These are phyloP conservation scores for Littorina saxatilis DNA, from an alignment of 1,140 invertebrate genomes.

Conservation along the genomic window DNA sequence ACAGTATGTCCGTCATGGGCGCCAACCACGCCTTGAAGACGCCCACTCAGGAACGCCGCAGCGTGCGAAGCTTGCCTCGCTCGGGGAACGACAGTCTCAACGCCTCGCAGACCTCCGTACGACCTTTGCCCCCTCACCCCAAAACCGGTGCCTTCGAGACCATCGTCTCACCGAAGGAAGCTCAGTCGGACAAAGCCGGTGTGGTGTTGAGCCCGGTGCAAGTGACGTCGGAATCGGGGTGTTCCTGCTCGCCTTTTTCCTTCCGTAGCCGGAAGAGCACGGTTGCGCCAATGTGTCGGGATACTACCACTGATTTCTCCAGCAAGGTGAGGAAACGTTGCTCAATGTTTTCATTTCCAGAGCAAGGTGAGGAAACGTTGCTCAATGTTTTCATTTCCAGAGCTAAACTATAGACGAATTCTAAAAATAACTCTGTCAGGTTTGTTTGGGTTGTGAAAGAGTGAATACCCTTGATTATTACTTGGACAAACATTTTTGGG, in stretches of 20 bases:
- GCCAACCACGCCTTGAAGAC: not conserved
- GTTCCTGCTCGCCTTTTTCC: constrained; percentile 25
- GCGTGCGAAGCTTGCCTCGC: not conserved
- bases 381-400: too few relatives aligned
- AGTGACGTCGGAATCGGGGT: constrained; percentile 5
- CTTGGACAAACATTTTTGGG: too few relatives aligned
- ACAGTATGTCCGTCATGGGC: constrained; percentile 34
- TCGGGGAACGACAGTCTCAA: constrained; percentile 24
- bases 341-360: too few relatives aligned
- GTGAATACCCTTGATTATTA: too few relatives aligned
- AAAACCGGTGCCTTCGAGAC: constrained; percentile 39
- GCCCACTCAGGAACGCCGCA: not conserved
- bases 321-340: constrained; percentile 31
- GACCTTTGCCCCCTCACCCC: constrained; percentile 43
- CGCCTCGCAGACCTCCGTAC: constrained; percentile 19
- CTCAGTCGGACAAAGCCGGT: constrained; percentile 8
- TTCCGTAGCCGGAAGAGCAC: constrained; percentile 8
- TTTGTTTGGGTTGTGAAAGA: too few relatives aligned
- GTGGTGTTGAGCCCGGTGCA: constrained; percentile 21
- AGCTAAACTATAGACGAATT: too few relatives aligned
- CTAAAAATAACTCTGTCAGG: too few relatives aligned
- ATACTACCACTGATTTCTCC: constrained; percentile 2
- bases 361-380: too few relatives aligned
- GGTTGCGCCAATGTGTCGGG: constrained; percentile 21
- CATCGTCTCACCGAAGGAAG: not conserved